Base-by-base conservation (phyloP, 2,888 invertebrate species). In the Perizoma affinitatum region DNA sequence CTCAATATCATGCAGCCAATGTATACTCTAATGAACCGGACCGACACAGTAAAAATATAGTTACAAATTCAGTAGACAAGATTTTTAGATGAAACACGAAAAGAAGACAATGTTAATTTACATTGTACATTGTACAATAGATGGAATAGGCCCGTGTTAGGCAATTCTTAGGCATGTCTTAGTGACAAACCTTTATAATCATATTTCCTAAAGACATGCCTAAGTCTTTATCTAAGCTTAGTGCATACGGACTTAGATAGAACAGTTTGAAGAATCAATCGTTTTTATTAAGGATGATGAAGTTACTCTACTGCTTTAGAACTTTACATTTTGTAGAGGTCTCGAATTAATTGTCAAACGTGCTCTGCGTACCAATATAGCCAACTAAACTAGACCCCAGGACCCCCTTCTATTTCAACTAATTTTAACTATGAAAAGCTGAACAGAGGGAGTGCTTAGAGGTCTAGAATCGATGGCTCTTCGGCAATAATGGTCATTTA, bases 311-410 rank as follows among this genome's bases (percentile, higher is more conserved):
- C 61, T 53, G 56, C n/a, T 9, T 41, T 5, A 9, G 11, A 44
- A n/a, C 51, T 48, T 4, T 53, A 41, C 56, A 35, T 41, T 22
- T 41, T 49, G 45, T 43, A 41, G 7, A 33, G 74, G 78, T 75
- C 75, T 81, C 76, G 79, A 86, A 87, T 87, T 88, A 87, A 88
- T 87, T 84, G 85, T 78, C 79, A 82, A 80, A 87, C 87, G 88
- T 88, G 88, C 83, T 70, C 65, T 54, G 86, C 69, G 74, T 85
- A 74, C 67, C 77, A 83, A 86, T 65, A 61, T 59, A 70, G 73
- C 84, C 79, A 85, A 67, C 71, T 58, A 71, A 78, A 69, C 70
- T 72, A 73, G 81, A 78, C 65, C 71, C 71, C 59, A 57, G 64
- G 54, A 65, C 46, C 49, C 38, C 43, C 42, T 47, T 66, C 36